Percentiles rank a stretch among this genome's conserved stretches.
Evolutionary conservation across 2,113 vertebrate genomes (phyloP).

Genomic region (Phyllostomus hastatus): DNA sequence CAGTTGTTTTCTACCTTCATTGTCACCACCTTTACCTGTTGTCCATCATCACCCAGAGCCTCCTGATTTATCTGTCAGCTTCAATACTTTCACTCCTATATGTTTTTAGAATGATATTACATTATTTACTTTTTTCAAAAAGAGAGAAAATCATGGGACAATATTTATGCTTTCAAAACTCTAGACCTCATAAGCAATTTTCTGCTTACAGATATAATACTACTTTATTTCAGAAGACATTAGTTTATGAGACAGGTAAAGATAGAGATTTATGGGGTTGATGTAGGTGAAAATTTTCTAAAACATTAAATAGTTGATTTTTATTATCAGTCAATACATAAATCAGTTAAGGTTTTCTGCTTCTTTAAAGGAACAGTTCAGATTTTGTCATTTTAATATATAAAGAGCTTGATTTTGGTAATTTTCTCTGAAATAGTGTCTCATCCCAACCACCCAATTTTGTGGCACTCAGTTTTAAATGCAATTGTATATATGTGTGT

Average conservation of each 20-base stretch:
- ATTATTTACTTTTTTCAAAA: neutral
- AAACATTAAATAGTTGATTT: constrained; percentile 31
- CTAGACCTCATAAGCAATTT: constrained; percentile 16
- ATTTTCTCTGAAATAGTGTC: neutral
- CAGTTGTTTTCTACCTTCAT: neutral
- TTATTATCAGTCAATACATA: neutral
- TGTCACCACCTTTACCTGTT: neutral
- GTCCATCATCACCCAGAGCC: neutral
- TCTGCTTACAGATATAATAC: neutral
- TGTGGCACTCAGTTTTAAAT: neutral
- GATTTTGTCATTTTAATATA: neutral
- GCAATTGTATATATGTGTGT: neutral
- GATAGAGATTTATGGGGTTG: constrained; percentile 31
- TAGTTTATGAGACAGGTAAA: neutral
- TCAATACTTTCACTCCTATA: neutral
- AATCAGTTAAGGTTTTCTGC: neutral
- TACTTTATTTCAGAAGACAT: constrained; percentile 24
- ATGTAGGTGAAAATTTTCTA: constrained; percentile 21
- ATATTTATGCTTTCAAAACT: neutral
- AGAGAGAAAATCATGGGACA: neutral
- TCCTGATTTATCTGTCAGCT: neutral
- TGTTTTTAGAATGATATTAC: neutral
- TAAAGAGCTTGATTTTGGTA: neutral
- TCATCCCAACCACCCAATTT: neutral
- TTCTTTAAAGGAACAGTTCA: neutral